A percentile compares a stretch with the other conserved stretches of the same genome.
Conservation (phyloP, 1,140 invertebrate genomes). For the Berghia stephanieae region DNA sequence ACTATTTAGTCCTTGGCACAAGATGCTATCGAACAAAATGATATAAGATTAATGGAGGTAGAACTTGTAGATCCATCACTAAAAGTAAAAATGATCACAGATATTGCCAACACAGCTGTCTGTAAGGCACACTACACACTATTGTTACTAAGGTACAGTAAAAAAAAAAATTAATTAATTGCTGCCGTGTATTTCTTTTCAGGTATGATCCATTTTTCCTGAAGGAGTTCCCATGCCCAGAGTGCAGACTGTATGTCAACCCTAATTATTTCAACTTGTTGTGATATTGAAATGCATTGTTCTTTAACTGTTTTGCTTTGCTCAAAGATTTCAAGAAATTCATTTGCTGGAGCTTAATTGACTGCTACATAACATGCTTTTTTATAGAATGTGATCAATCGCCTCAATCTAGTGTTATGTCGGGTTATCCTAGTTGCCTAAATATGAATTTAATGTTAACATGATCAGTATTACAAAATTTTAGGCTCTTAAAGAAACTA, state of each 20-base stretch:
- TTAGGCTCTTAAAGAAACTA: no score
- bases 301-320: no score
- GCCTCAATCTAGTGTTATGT: no score
- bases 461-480: no score
- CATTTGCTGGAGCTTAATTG: neutral
- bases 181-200: constrained; percentile 34
- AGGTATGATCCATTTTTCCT: constrained; percentile 64
- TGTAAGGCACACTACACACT: neutral
- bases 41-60: neutral
- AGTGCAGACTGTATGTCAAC: constrained; percentile 59
- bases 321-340: neutral
- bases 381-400: no score
- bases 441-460: no score
- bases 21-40: neutral
- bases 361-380: no score
- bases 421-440: no score
- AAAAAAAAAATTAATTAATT: neutral
- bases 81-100: neutral
- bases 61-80: neutral
- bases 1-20: no score
- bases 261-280: constrained; percentile 55
- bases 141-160: neutral
- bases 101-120: no score
- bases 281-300: constrained; percentile 35
- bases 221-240: constrained; percentile 60